Base-by-base conservation (phyloP, 2,113 vertebrate species). In the Albula goreensis region DNA sequence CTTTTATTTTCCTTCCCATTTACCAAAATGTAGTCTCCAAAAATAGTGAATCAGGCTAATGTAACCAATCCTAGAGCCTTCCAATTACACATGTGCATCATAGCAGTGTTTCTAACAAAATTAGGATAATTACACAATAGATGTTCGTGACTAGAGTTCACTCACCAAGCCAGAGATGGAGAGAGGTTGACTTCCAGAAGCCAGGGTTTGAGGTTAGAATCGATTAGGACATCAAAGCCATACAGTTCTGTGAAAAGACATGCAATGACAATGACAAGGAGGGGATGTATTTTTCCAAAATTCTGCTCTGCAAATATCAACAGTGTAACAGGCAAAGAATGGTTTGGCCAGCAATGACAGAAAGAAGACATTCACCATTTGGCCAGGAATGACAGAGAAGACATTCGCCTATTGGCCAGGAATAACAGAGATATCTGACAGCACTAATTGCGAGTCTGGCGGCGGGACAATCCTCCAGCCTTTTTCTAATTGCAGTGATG, bases 181-280 rank as follows among this genome's bases (percentile, higher is more conserved):
- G 98, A 99, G 4, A 99, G 96, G 91, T 99, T 99, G 89, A 99
- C 98, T 94, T 99, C 98, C 91, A 99, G 92, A 86, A 99, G 94
- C 98, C 98, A 99, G 22, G 98, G 98, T 92, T 99, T 99, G 89
- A 99, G 96, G 89, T 96, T 96, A 78, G 97, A 95, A 95, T 99
- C 98, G 56, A 99, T 97, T 85, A 99, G 97, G 88, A 99, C 98
- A 87, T 99, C 98, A 93, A 99, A 99, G 60, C 98, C 98, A 91
- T 99, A 99, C 1, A 99, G 96, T 88, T 99, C 98, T 99, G 92
- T 88, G 92, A 94, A 94, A 66, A 79, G 41, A 88, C 70, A 94
- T 53, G 31, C 70, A 74, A 8, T 31, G 70, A 74, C 70, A 25
- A 8, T 74, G 70, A 25, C 6, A 9, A 12, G 53, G 53, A 12